Evolutionary conservation across 1,140 invertebrate species (phyloP), one percentile per base, ranked within the genome.

Genomic region (Lasioglossum baleicum): DNA sequence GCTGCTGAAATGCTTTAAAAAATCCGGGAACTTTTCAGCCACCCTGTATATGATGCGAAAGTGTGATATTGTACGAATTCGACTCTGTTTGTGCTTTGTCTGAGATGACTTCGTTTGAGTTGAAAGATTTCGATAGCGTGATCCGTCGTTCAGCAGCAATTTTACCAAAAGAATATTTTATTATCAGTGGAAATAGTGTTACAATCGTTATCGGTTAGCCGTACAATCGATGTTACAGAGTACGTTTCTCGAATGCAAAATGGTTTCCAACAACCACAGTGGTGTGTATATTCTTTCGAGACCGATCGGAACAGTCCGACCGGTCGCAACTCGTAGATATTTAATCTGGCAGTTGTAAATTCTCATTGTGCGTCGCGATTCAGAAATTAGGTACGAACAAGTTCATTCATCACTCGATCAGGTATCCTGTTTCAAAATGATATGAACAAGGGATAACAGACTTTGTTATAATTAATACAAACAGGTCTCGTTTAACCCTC

Each of bases 161-260:
- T 85, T 63, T 88, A 87, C 86, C 75, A 90, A 91, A 90, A 89
- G 83, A 90, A 88, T 88, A 82, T 85, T 90, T 90, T 90, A 89
- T 90, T 90, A 85, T 81, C 87, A 87, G 85, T 87, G 81, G 81
- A 88, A 81, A 89, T 83, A 86, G 84, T 83, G 67, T 88, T 90
- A 90, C 89, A 90, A 86, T 90, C 70, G 72, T 85, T 82, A 80
- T 83, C 69, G 70, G 73, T 78, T 85, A 88, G 63, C 79, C 82
- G 77, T 88, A 83, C 86, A 83, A 81, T 85, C 77, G 83, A 75
- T 72, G 75, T 87, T 88, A 85, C 85, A 86, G 74, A 83, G 77
- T 75, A 82, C 58, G 64, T 31, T 40, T 35, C 44, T 85, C 65
- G 71, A 85, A 73, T 73, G 65, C 61, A 74, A 83, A 81, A 78